Evolutionary conservation across 92 coral and sea anemone species (phyloP).

Genomic region (Plumapathes pennacea): DNA sequence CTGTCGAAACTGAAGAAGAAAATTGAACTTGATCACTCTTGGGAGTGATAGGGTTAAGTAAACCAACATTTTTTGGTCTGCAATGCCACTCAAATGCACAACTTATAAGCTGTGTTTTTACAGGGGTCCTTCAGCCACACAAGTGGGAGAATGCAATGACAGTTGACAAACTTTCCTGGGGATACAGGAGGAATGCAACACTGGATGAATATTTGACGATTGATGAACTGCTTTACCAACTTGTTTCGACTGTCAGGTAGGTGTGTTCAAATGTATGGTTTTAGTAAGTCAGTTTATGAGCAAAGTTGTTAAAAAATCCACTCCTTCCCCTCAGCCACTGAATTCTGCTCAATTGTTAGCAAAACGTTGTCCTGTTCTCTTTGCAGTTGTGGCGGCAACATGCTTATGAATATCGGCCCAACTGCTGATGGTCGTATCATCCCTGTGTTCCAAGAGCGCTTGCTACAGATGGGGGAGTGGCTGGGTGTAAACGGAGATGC

Average conservation of each 20-base stretch:
- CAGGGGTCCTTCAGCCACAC: slow-evolving; percentile 67
- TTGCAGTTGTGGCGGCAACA: slow-evolving; percentile 91
- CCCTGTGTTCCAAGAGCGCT: slow-evolving; percentile 85
- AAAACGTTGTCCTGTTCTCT: too few species aligned
- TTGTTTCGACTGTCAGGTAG: slow-evolving; percentile 74
- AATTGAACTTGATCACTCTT: too few species aligned
- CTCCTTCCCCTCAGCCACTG: too few species aligned
- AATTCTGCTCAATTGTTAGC: too few species aligned
- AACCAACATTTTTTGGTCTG: too few species aligned
- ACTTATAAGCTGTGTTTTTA: not conserved
- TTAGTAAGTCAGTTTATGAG: too few species aligned
- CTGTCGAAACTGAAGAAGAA: too few species aligned
- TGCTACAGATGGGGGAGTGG: slow-evolving; percentile 95
- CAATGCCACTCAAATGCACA: not conserved
- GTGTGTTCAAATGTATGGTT: too few species aligned
- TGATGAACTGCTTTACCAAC: slow-evolving; percentile 49
- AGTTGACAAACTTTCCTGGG: slow-evolving; percentile 84
- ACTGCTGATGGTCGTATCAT: slow-evolving; percentile 85
- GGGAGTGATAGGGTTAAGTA: too few species aligned
- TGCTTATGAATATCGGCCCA: slow-evolving; percentile 92
- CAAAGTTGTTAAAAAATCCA: too few species aligned
- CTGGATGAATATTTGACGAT: slow-evolving; percentile 56
- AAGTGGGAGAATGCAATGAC: slow-evolving; percentile 93
- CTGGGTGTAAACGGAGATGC: slow-evolving; percentile 88
- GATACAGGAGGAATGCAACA: slow-evolving; percentile 68